Evolutionary conservation across 2,797 vertebrate species (phyloP).

Genomic region (Danio tinwini): DNA sequence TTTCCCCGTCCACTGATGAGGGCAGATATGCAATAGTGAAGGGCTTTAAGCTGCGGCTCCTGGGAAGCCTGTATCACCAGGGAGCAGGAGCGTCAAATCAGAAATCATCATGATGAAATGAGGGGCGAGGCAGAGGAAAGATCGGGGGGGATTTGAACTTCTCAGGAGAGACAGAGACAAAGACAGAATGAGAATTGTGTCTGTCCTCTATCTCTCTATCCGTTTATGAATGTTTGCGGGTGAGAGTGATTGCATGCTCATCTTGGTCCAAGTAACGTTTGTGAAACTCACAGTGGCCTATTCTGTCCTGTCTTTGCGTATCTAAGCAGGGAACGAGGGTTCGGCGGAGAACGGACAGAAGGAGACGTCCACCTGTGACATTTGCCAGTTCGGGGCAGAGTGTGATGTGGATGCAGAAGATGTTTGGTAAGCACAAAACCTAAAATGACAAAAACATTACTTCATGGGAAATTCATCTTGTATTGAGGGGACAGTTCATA

Average conservation of each 20-base stretch:
- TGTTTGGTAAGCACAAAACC: conserved; percentile 84
- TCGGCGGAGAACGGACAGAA: conserved; percentile 95
- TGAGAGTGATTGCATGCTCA: conserved; percentile 25
- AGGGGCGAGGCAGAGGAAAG: conserved; percentile 74
- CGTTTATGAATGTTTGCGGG: conserved; percentile 5
- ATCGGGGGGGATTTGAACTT: conserved; percentile 74
- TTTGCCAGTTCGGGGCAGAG: conserved; percentile 98
- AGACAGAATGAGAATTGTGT: conserved; percentile 50
- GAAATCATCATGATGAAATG: conserved; percentile 73
- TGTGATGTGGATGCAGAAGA: conserved; percentile 98
- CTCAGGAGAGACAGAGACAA: conserved; percentile 57
- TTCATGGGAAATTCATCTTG: neutral
- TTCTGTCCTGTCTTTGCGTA: conserved; percentile 45
- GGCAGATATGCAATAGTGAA: conserved; percentile 66
- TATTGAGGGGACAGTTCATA: neutral
- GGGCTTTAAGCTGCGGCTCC: conserved; percentile 69
- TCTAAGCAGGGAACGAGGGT: conserved; percentile 88
- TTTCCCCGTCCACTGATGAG: conserved; percentile 71
- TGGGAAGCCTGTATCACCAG: conserved; percentile 62
- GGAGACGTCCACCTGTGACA: conserved; percentile 98
- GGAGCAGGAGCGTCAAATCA: conserved; percentile 58
- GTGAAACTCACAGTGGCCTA: conserved; percentile 14
- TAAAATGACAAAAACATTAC: neutral
- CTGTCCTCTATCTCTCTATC: conserved; percentile 29
- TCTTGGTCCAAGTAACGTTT: conserved; percentile 30